Conservation (phyloP, 2,888 invertebrate genomes). For the Thalpophila matura region DNA sequence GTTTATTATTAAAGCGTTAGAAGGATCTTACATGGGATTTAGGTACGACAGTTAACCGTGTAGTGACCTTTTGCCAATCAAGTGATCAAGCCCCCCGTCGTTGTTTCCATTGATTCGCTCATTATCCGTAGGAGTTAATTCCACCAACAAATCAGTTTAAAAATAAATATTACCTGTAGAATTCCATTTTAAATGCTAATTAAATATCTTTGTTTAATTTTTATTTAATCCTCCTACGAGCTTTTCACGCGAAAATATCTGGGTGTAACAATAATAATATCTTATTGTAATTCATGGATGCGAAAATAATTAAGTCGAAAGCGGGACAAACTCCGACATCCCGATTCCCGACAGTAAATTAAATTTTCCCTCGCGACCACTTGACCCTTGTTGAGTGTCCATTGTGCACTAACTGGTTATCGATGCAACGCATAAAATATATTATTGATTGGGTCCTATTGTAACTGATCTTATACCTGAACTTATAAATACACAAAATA, state of each 20-base stretch:
- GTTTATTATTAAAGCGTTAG: neutral
- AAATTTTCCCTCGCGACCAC: conserved; percentile 79
- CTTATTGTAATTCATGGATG: conserved; percentile 74
- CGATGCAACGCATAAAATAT: conserved; percentile 76
- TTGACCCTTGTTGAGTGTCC: conserved; percentile 78
- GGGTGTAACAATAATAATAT: conserved; percentile 57
- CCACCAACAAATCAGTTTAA: conserved; percentile 11
- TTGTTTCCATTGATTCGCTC: conserved; percentile 8
- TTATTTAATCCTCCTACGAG: conserved; percentile 5
- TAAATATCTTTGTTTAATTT: neutral
- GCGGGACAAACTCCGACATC: conserved; percentile 68
- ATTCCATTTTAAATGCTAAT: neutral
- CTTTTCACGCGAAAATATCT: conserved; percentile 17
- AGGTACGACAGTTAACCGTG: neutral
- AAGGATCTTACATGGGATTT: neutral
- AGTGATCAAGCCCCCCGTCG: conserved; percentile 14
- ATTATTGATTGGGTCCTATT: conserved; percentile 47
- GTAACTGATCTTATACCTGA: conserved; percentile 34
- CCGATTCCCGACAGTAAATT: conserved; percentile 77
- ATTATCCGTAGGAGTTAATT: neutral
- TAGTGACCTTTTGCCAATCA: conserved; percentile 4
- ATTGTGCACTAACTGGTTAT: conserved; percentile 79
- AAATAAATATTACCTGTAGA: conserved; percentile 11
- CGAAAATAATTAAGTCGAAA: conserved; percentile 80
- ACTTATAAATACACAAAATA: neutral